Base-by-base conservation (phyloP, 2,888 invertebrate species). In the Lepeophtheirus nordmannii region DNA sequence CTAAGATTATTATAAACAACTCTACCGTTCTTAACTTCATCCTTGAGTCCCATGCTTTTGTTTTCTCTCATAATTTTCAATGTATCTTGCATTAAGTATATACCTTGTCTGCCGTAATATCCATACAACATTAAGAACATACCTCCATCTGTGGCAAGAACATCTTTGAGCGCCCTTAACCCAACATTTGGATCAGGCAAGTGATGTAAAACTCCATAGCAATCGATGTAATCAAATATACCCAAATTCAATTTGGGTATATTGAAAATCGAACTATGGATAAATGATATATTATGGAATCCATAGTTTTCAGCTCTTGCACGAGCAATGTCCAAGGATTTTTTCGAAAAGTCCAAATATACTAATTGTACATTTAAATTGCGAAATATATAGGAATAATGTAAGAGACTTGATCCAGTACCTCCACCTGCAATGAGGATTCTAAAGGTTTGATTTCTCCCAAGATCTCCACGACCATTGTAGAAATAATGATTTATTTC, bases 401-500 rank as follows among this genome's bases (percentile, higher is more conserved):
- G 53, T n/a, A 46, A n/a, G 14, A 46, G 53, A 46, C 53, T 46
- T 46, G 53, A 46, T 14, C 53, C 53, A 3, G 53, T 46, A 46
- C 53, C 53, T 46, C 53, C 53, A 5, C 53, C 53, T n/a, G 53
- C 53, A 17, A 46, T 46, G 17, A 46, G 53, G 5, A 46, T 46
- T 46, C 53, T 14, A 46, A 46, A 46, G 5, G 17, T 46, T 17
- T 8, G 2, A 46, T 2, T 46, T 17, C 53, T 14, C 53, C 53
- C 53, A 17, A 46, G 53, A 8, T 46, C 53, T 46, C 53, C 53
- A 46, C 2, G 8, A 3, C 53, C 53, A n/a, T 46, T 17, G 17
- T n/a, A 46, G 53, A 46, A 46, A 17, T 46, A 46, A 46, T 46
- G 53, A 46, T 46, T 46, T 46, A 46, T 46, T n/a, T 46, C 53